Evolutionary conservation across 2,797 vertebrate genomes (phyloP).

Genomic region (Oryzias sinensis): DNA sequence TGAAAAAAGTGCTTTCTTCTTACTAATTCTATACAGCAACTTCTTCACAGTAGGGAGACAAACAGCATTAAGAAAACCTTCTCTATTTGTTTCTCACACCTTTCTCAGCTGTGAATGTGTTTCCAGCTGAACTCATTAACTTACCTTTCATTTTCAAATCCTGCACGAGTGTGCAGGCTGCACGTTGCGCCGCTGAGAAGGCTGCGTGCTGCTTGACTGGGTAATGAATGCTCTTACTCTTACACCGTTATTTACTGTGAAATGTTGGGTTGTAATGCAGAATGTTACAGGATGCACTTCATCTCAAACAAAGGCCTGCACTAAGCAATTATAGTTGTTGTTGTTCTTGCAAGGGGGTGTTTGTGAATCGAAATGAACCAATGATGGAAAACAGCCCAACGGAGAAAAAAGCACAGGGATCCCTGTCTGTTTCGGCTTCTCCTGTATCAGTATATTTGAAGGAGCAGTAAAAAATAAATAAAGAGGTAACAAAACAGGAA

Average conservation of each 20-base stretch:
- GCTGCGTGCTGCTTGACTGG: constrained; percentile 47
- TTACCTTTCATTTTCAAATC: constrained; percentile 65
- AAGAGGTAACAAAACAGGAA: no score
- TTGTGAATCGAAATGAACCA: constrained; percentile 37
- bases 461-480: no score
- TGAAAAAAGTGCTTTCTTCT: constrained; percentile 21
- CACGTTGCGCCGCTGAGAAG: constrained; percentile 34
- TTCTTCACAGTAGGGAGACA: constrained; percentile 34
- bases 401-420: constrained; percentile 40
- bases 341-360: constrained; percentile 30
- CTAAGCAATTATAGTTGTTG: constrained; percentile 38
- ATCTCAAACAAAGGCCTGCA: constrained; percentile 32
- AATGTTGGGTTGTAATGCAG: constrained; percentile 49
- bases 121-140: constrained; percentile 60
- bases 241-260: constrained; percentile 54
- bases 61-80: constrained; percentile 49
- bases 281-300: constrained; percentile 46
- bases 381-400: constrained; percentile 37
- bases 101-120: constrained; percentile 53
- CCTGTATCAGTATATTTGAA: no score
- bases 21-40: constrained; percentile 45
- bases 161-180: constrained; percentile 50
- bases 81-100: constrained; percentile 46
- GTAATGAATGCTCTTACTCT: constrained; percentile 55
- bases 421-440: background rate